Evolutionary conservation across 2,113 vertebrate species (phyloP), one percentile per base, ranked within the genome.

Genomic region (Morone saxatilis): DNA sequence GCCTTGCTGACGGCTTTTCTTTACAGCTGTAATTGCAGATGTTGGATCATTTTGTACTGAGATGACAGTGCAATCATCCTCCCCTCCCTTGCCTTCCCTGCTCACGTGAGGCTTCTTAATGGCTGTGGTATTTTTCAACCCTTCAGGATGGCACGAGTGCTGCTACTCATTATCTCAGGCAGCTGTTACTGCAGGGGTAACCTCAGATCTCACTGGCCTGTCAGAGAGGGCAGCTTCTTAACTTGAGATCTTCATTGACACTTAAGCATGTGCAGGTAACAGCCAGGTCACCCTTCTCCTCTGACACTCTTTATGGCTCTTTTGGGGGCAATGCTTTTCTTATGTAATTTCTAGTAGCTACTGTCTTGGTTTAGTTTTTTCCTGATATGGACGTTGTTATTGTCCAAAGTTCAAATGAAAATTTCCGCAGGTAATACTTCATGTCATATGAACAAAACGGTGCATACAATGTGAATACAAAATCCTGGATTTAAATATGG

Each of bases 151-250:
- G 84, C 75, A 88, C 72, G 48, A 87, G 84, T 71, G 78, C 88
- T 88, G 87, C 88, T 89, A 80, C 88, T 87, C 85, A 89, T 94
- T 91, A 87, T 86, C 84, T 61, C 83, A 71, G 78, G 86, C 84
- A 93, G 90, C 87, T 90, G 85, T 89, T 82, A 65, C 81, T 63
- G 83, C 81, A 70, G 60, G 77, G 78, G 86, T 88, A 80, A 78
- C 38, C 75, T 78, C 79, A 48, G 78, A 83, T 79, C 84, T 84
- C 74, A 71, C 63, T 73, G 71, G 86, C 80, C 93, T 91, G 90
- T 93, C 93, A 91, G 75, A 54, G 81, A 53, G 77, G 78, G 63
- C 53, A 62, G 56, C 60, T 66, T 74, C 85, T 79, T 60, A 20
- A 76, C 70, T 50, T 77, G 79, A 93, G 85, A 82, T 92, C 91